Percentiles rank a stretch among this genome's conserved stretches.
Evolutionary conservation across 2,797 vertebrate species (phyloP).

Genomic region (Naso thynnoides): DNA sequence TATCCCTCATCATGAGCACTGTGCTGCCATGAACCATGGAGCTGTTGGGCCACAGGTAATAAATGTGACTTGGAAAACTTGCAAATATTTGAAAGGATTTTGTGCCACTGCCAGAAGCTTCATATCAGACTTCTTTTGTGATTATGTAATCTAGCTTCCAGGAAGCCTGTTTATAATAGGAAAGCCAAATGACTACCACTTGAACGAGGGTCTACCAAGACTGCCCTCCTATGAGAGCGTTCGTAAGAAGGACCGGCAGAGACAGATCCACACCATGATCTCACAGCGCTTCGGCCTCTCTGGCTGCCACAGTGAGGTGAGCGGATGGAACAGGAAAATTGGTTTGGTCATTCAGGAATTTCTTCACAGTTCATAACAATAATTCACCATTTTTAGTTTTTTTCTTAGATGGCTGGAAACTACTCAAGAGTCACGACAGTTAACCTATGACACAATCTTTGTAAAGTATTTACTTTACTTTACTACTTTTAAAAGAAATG

Average conservation of each 20-base stretch:
- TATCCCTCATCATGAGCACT: constrained; percentile 23
- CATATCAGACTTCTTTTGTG: not conserved
- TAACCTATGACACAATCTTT: too few relatives aligned
- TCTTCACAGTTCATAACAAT: not conserved
- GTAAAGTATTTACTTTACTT: too few relatives aligned
- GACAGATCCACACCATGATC: constrained; percentile 79
- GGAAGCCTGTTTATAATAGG: constrained; percentile 73
- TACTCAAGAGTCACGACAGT: too few relatives aligned
- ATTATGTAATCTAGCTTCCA: constrained; percentile 37
- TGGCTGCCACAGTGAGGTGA: constrained; percentile 43
- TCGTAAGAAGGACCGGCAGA: constrained; percentile 78
- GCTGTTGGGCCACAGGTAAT: constrained; percentile 67
- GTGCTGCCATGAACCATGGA: constrained; percentile 47
- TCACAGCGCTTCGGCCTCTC: constrained; percentile 71
- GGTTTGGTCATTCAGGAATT: not conserved
- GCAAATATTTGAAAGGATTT: not conserved
- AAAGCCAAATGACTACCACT: constrained; percentile 72
- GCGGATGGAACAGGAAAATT: not conserved
- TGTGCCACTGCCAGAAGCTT: not conserved
- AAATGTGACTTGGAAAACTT: too few relatives aligned
- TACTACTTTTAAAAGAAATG: too few relatives aligned
- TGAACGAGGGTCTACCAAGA: constrained; percentile 62
- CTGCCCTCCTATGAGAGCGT: constrained; percentile 82
- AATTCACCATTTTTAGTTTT: too few relatives aligned
- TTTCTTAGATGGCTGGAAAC: too few relatives aligned